Base-by-base conservation (phyloP, 2,888 invertebrate species). In the Eledona agricola region DNA sequence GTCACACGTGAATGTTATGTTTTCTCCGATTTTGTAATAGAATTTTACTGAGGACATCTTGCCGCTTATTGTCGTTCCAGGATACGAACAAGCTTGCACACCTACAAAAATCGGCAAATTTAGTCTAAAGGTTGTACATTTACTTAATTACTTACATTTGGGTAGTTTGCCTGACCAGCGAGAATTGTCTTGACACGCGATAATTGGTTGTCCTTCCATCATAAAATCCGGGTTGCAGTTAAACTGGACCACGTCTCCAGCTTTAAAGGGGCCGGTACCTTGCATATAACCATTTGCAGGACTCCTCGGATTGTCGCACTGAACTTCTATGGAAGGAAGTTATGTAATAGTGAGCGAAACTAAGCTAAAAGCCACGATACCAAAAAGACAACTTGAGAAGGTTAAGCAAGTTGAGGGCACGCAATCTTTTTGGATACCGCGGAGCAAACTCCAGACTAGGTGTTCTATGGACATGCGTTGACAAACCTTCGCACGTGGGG, bases 201-300 rank as follows among this genome's bases (percentile, higher is more conserved):
- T 85, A 62, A 93, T 91, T n/a, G 92, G 90, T 63, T 90, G 84
- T 1, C 94, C 93, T 73, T 92, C 91, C 82, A 93, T 86, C 83
- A 93, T 91, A 75, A 86, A 92, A 64, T 91, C 91, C 4, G 89
- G 86, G 76, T 90, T 88, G 75, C 93, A 94, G 72, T 89, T 90
- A 79, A 92, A 90, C 74, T 92, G 90, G 13, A 93, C 86, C 38
- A 91, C 86, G 74, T 93, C 91, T 0, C 93, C 92, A 5, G 90
- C 90, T 60, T 89, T 83, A 78, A 88, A 91, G 4, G 88, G 89
- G 0, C 87, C 86, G 11, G 83, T 83, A 6, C 90, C 90, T 67
- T 89, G 86, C 51, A 90, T 85, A 76, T 88, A 89, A 35, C 92
- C 91, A 55, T 90, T 86, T 20, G 85, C 83, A 0, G 90, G 91